Base-by-base conservation (phyloP, 2,888 invertebrate species). In the Lepidochrysops patricia region DNA sequence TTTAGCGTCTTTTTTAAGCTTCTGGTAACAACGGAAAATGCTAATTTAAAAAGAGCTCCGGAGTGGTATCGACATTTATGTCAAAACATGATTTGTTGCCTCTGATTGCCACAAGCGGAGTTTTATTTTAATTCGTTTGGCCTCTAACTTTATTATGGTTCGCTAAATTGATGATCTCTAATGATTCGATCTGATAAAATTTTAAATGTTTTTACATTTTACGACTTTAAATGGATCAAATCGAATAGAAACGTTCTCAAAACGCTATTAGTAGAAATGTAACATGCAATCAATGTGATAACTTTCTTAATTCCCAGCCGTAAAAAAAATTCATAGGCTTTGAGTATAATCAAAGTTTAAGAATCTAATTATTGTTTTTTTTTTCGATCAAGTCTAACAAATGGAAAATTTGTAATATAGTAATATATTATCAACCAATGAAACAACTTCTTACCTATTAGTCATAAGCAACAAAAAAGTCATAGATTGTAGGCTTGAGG, bases 1-100 rank as follows among this genome's bases (percentile, higher is more conserved):
- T n/a, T 23, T n/a, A 5, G n/a, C 23, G 49, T 26, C 6, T 15
- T 43, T 48, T 32, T 60, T n/a, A 72, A 70, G 84, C 84, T 84
- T 82, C 85, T 84, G 83, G 80, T 79, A 74, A 74, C 82, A 82
- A 82, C 77, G 75, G 73, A 76, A 80, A 79, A 84, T 80, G 82
- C 78, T 77, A 84, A 84, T 84, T 66, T 68, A 69, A 70, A 74
- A 76, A 77, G 76, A 77, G 79, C 81, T 82, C 75, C 69, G 73
- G 72, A 71, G 70, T 71, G 69, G 71, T 73, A 70, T 70, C 67
- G 63, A 74, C 75, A 80, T 81, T 77, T 80, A 76, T 74, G 80
- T 82, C 80, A 68, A 76, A 76, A 65, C 69, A 73, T 79, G 79
- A 84, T 81, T 77, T 75, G 82, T 80, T 71, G 68, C 68, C 69